These are phyloP conservation scores for Rhaphigaster nebulosa DNA, from an alignment of 2,888 invertebrate genomes.

Conservation along the genomic window DNA sequence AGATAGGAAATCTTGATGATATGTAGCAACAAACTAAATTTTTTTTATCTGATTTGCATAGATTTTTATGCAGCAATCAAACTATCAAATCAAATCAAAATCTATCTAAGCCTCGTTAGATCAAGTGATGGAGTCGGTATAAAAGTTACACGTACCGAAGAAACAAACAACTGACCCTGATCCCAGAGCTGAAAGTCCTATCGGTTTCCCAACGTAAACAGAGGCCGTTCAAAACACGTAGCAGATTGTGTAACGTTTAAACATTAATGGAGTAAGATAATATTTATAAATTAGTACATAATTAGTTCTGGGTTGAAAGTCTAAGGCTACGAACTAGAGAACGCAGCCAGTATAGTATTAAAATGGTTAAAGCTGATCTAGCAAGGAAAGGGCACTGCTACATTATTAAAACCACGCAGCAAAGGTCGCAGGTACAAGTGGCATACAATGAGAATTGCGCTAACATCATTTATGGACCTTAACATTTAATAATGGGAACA, in stretches of 20 bases:
- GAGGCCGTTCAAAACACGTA: slow-evolving; percentile 21
- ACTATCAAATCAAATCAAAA: too few relatives aligned
- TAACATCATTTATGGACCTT: background rate
- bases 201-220: slow-evolving; percentile 40
- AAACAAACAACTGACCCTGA: background rate
- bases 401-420: background rate
- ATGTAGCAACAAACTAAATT: too few relatives aligned
- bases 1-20: too few relatives aligned
- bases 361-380: background rate
- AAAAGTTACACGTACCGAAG: too few relatives aligned
- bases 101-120: background rate
- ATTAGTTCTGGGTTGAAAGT: background rate
- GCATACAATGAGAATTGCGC: background rate
- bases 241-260: background rate
- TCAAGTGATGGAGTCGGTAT: background rate
- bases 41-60: too few relatives aligned
- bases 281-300: background rate
- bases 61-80: too few relatives aligned
- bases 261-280: background rate
- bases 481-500: slow-evolving; percentile 27
- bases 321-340: background rate
- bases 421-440: background rate
- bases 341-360: background rate
- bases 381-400: background rate
- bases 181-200: background rate